Evolutionary conservation across 2,113 vertebrate species (phyloP), one percentile per base, ranked within the genome.

Genomic region (Andinoacara biseriatus): DNA sequence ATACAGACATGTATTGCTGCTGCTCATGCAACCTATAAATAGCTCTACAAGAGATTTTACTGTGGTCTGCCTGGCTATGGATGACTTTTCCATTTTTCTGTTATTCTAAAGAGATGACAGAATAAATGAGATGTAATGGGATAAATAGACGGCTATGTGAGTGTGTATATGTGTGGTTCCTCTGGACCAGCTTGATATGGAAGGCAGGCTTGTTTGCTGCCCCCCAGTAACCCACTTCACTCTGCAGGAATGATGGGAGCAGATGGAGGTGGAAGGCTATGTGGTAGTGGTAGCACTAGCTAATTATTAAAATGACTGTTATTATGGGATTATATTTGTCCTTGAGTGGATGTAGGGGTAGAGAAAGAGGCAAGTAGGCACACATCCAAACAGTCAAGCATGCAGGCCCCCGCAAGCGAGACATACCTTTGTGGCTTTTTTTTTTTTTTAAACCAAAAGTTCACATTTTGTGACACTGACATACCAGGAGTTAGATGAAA

Each of bases 241-340:
- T 78, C 83, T 75, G 63, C 81, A 62, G 58, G 63, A 56, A 81
- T 76, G 78, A 83, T 80, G 83, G 78, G 43, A 67, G 74, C 81
- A 78, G 76, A 85, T 82, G 72, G 76, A 38, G 69, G 35, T 58
- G 10, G 82, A 76, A 57, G 54, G 58, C 69, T 81, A 76, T 86
- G 86, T 81, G 84, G 80, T 75, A 86, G 86, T 56, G 56, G 90
- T 92, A 89, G 77, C 61, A 74, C 62, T 7, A 22, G 57, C 78
- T 90, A 85, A 93, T 94, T 92, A 87, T 90, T 91, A 78, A 93
- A 93, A 93, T 94, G 56, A 86, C 89, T 83, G 61, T 86, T 82
- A 94, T 95, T 94, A 95, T 77, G 38, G 93, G 92, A 94, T 94
- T 93, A 90, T 87, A 85, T 90, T 85, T 90, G 84, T 87, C 92